Evolutionary conservation across 2,113 vertebrate species (phyloP).

Genomic region (Myiopsitta monachus): DNA sequence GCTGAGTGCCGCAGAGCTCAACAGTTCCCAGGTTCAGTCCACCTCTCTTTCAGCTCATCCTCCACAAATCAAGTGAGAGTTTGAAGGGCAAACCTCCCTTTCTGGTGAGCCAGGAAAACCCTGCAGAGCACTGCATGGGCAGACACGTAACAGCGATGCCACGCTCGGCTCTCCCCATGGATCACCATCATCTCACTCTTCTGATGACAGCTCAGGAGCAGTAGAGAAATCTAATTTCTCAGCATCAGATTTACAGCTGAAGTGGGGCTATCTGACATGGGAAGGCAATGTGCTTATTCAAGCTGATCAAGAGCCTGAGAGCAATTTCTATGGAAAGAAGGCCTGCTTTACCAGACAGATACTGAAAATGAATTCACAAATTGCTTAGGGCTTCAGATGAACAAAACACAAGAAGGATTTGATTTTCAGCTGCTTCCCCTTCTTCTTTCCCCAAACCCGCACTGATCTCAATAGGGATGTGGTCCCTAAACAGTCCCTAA

Average conservation of each 20-base stretch:
- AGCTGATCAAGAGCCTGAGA: slow-evolving; percentile 37
- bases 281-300: neutral
- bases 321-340: slow-evolving; percentile 4
- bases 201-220: neutral
- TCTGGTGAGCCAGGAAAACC: neutral
- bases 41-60: neutral
- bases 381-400: neutral
- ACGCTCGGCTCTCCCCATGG: neutral
- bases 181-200: accelerated
- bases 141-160: accelerated
- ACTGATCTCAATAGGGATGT: neutral
- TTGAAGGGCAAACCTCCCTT: neutral
- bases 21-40: neutral
- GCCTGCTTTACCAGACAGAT: neutral
- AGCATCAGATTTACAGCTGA: neutral
- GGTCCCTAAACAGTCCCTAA: neutral
- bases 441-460: neutral
- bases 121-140: neutral
- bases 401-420: neutral
- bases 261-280: neutral
- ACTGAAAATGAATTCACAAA: slow-evolving; percentile 2
- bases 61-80: neutral
- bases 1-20: accelerated
- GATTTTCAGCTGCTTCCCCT: neutral
- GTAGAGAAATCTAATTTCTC: neutral